Evolutionary conservation across 2,113 vertebrate species (phyloP), one percentile per base, ranked within the genome.

Genomic region (Cairina moschata): DNA sequence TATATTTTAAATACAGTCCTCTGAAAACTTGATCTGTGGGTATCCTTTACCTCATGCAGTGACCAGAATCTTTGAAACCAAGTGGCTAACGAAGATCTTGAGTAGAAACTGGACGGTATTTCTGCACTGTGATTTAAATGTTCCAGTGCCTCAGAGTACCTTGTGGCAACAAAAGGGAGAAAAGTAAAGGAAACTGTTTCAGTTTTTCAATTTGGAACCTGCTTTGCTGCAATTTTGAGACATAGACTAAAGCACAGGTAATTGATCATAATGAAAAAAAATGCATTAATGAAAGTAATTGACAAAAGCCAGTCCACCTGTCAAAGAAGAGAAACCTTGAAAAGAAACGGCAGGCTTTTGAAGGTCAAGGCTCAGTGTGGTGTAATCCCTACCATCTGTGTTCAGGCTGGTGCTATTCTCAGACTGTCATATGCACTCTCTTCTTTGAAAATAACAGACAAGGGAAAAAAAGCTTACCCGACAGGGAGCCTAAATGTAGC

Each of bases 381-480:
- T 96, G 94, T 98, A 98, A 98, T 98, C 98, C 97, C 97, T 98
- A 97, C 98, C 98, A 98, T 98, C 98, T 98, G 98, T 97, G 97
- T 97, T 88, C 97, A 92, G 97, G 93, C 96, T 98, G 97, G 95
- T 98, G 92, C 83, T 97, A 96, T 97, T 97, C 96, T 94, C 96
- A 96, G 96, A 95, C 96, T 98, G 97, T 98, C 97, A 97, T 96
- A 96, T 60, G 80, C 83, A 95, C 95, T 94, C 95, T 96, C 97
- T 95, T 90, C 93, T 94, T 96, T 92, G 97, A 97, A 98, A 98
- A 98, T 98, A 97, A 98, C 93, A 98, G 97, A 97, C 97, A 97
- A 93, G 93, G 59, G 68, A 13, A 97, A 97, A 97, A 96, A 93
- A 90, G 56, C 94, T 97, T 97, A 94, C 96, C 94, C 96, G n/a